These are phyloP conservation scores for Physeter macrocephalus DNA, from an alignment of 2,113 vertebrate genomes.

Conservation along the genomic window DNA sequence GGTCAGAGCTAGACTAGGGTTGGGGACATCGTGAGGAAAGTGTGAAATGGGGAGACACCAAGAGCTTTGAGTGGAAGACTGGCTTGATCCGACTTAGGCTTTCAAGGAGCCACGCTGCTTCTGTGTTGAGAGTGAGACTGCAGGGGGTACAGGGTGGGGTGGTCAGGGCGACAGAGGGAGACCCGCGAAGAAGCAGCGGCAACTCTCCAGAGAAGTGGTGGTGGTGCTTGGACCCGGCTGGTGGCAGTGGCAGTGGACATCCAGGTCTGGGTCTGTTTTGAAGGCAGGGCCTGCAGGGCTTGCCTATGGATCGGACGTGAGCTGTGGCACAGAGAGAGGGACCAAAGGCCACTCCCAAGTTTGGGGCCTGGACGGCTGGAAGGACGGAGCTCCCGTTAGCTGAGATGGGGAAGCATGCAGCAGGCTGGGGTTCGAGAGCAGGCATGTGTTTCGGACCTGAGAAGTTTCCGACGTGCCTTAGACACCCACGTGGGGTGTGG, in stretches of 20 bases:
- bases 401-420: not conserved
- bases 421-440: fast-evolving
- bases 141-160: fast-evolving
- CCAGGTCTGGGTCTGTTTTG: not conserved
- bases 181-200: not conserved
- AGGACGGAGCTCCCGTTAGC: not conserved
- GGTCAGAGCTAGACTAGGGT: not conserved
- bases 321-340: not conserved
- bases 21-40: not conserved
- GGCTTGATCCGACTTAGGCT: not conserved
- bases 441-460: fast-evolving
- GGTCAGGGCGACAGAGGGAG: fast-evolving
- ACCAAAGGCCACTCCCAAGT: not conserved
- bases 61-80: not conserved
- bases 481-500: fast-evolving
- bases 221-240: not conserved
- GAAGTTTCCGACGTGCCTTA: fast-evolving
- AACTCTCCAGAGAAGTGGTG: fast-evolving
- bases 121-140: not conserved
- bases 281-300: not conserved
- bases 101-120: fast-evolving
- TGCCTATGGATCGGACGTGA: fast-evolving
- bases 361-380: not conserved
- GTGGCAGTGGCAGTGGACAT: not conserved
- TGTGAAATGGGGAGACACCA: too few species aligned